phyloP scores from a whole-genome alignment of 2,113 vertebrate genomes.

The Chloebia gouldiae region DNA sequence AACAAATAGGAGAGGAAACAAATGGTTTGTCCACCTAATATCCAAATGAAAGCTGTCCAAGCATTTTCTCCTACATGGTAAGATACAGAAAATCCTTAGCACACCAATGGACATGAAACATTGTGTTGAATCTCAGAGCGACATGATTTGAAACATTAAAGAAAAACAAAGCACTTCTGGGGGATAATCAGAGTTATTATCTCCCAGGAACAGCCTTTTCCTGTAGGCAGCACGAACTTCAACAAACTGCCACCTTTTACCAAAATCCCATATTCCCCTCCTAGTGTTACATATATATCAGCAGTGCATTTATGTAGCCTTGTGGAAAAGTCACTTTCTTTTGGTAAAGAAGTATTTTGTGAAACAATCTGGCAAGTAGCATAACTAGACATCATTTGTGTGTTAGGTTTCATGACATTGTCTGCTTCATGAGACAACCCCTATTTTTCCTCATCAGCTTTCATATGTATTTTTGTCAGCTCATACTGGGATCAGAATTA shows the following conservation, averaged over 20 bases:
- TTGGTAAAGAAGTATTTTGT: not conserved
- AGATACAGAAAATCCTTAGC: not conserved
- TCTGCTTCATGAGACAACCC: not conserved
- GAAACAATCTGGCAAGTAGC: not conserved
- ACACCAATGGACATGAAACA: not conserved
- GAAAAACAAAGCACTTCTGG: not conserved
- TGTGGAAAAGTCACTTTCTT: not conserved
- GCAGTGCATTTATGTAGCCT: not conserved
- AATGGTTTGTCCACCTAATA: not conserved
- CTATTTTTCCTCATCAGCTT: not conserved
- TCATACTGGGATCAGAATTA: not conserved
- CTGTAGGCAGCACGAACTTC: not conserved
- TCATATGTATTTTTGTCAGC: not conserved
- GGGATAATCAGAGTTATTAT: not conserved
- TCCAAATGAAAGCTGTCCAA: not conserved
- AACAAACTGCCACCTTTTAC: not conserved
- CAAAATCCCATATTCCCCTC: not conserved
- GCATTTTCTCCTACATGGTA: not conserved
- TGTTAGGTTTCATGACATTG: not conserved
- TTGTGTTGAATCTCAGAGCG: not conserved
- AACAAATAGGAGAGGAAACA: not conserved
- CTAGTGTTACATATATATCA: not conserved
- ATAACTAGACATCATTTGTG: fast-evolving
- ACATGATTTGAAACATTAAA: not conserved
- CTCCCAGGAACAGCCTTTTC: not conserved